These are phyloP conservation scores for Mesorhabditis spiculigera DNA, from an alignment of 2,888 invertebrate genomes.

Conservation along the genomic window DNA sequence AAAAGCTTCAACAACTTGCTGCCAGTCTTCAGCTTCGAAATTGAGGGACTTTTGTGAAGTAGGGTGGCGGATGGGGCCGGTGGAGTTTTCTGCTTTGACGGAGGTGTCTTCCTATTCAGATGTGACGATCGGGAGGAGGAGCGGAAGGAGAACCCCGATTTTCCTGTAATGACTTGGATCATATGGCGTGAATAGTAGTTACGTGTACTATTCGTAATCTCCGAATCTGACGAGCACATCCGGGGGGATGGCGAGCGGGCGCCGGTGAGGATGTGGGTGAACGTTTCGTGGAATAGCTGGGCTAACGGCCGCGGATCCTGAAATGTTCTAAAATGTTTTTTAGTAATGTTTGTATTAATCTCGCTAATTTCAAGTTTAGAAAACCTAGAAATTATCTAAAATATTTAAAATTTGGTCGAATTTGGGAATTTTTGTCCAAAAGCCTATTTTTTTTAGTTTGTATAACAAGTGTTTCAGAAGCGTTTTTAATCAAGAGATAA, in stretches of 20 bases:
- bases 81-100: conserved; percentile 23
- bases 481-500: too few relatives aligned
- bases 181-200: background rate
- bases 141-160: conserved; percentile 31
- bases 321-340: too few relatives aligned
- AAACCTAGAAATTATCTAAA: too few relatives aligned
- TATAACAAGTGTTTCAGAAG: too few relatives aligned
- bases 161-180: conserved; percentile 19
- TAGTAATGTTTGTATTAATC: too few relatives aligned
- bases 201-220: conserved; percentile 21
- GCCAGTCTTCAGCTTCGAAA: conserved; percentile 44
- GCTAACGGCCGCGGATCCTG: background rate
- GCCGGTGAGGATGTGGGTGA: conserved; percentile 32
- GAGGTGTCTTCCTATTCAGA: conserved; percentile 20
- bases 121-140: conserved; percentile 33
- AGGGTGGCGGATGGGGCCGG: conserved; percentile 22
- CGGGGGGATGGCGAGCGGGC: conserved; percentile 45
- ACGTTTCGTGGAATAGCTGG: background rate
- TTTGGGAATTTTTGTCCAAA: too few relatives aligned
- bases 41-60: conserved; percentile 36
- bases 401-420: too few relatives aligned
- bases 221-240: conserved; percentile 45
- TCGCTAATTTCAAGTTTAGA: too few relatives aligned
- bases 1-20: conserved; percentile 44
- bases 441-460: too few relatives aligned